Evolutionary conservation across 2,113 vertebrate genomes (phyloP), one percentile per base, ranked within the genome.

Genomic region (Thunnus thynnus): DNA sequence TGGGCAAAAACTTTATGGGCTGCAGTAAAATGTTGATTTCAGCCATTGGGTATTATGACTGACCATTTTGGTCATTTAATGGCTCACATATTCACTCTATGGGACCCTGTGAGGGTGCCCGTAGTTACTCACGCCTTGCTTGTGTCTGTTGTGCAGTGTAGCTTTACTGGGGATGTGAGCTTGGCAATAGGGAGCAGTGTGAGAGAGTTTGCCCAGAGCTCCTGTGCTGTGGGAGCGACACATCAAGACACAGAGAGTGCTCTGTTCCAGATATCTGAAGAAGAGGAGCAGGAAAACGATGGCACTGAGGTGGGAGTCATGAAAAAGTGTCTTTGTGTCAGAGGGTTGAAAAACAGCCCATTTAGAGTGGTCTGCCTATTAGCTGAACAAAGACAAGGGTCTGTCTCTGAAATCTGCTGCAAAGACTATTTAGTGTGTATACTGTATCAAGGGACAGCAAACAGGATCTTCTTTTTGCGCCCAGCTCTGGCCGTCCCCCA

Each of bases 321-420:
- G 93, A 95, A 93, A 92, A 91, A 93, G 91, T 92, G 91, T 90
- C 92, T 94, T 94, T 94, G 93, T 95, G 91, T 93, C 91, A 93
- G 92, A 93, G 91, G 92, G 87, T 91, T 92, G 93, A 93, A 92
- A 92, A 93, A 92, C 93, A 94, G 86, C 91, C 93, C 88, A 91
- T 93, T 94, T 94, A 91, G 91, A 93, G 93, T 89, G 90, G 90
- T 91, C 91, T 90, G 93, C 90, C 91, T 90, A 93, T 93, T 93
- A 94, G 90, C 46, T 32, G 80, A 89, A 93, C 93, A 94, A 94
- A 92, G 93, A 86, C 81, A 82, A 88, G 90, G 92, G 90, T 89
- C 93, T 90, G 91, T 94, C 88, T 93, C 88, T 89, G 91, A 92
- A 92, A 93, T 91, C 90, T 82, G 84, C 86, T 89, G 90, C 86